Evolutionary conservation across 2,113 vertebrate genomes (phyloP), one percentile per base, ranked within the genome.

Genomic region (Equus quagga): DNA sequence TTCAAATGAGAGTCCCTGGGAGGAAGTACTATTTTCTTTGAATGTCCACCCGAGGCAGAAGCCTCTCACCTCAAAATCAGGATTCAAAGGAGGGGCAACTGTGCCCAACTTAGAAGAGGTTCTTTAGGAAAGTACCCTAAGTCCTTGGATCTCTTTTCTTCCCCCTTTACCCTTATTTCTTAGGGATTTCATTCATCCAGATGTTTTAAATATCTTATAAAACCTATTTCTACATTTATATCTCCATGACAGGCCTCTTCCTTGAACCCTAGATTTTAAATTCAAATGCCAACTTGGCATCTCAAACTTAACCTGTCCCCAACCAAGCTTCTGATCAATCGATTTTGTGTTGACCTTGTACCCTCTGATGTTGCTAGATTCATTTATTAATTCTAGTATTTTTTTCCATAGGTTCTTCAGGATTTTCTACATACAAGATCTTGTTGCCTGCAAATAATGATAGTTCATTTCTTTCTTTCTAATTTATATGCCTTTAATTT

Each of bases 261-360:
- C 17, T 65, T 6, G 8, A 96, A 85, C 10, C 41, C 13, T 62
- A 56, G 8, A 96, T 91, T 90, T 84, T 64, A 96, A 93, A 86
- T 64, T 19, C 49, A 54, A 9, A 36, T 80, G 51, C 58, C 72
- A 89, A 36, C 18, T 46, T 88, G 58, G 84, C 54, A 84, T 54
- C 44, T 88, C 80, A 91, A 87, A 84, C 23, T 73, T 78, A 72
- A 33, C 28, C 64, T 28, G n/a, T 90, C 64, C 65, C 44, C 83
- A 72, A 83, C 1, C 41, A 67, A 86, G 58, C 44, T 86, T 64
- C 54, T 75, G 23, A 83, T 76, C 28, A 51, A 64, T 24, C n/a
- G 6, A 36, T 62, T 95, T 51, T 82, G 33, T 87, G 33, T 19
- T 84, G 54, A 80, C 73, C 26, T 36, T 94, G 67, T 58, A 28